Percentiles rank a stretch among this genome's conserved stretches.
phyloP scores from a whole-genome alignment of 2,888 invertebrate species.

The Hermaeophaga mercurialis region DNA sequence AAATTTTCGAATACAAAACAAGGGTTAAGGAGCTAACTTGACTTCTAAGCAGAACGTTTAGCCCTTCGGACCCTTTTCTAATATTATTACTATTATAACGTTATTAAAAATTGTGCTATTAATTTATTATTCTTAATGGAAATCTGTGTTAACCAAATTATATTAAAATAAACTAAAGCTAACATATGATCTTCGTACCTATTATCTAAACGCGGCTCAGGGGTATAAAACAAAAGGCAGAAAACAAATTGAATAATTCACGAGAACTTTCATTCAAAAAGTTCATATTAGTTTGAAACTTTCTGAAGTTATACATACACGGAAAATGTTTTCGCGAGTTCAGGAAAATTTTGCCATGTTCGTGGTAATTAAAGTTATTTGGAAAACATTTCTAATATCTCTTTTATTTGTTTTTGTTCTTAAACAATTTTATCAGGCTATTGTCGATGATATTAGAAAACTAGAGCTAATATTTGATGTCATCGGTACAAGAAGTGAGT shows the following conservation, averaged over 20 bases:
- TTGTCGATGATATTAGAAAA: too few species aligned
- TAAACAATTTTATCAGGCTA: too few species aligned
- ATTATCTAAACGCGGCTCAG: background rate
- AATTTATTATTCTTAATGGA: background rate
- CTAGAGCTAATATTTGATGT: background rate
- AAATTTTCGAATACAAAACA: too few species aligned
- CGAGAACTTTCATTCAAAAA: constrained; percentile 22
- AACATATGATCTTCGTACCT: background rate
- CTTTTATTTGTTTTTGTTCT: too few species aligned
- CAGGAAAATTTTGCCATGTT: too few species aligned
- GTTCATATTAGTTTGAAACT: constrained; percentile 21
- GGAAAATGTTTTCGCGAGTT: background rate
- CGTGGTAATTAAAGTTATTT: background rate
- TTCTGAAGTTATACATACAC: background rate
- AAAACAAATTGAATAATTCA: constrained; percentile 23
- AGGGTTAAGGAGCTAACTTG: too few species aligned
- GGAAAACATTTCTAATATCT: too few species aligned
- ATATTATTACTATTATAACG: too few species aligned
- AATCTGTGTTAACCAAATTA: background rate
- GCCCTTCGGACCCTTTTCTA: too few species aligned
- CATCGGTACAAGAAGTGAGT: background rate
- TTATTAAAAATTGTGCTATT: too few species aligned
- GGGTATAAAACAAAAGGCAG: background rate
- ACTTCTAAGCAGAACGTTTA: too few species aligned
- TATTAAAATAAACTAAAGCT: background rate